Evolutionary conservation across 2,113 vertebrate species (phyloP), one percentile per base, ranked within the genome.

Genomic region (Thinocorus orbignyianus): DNA sequence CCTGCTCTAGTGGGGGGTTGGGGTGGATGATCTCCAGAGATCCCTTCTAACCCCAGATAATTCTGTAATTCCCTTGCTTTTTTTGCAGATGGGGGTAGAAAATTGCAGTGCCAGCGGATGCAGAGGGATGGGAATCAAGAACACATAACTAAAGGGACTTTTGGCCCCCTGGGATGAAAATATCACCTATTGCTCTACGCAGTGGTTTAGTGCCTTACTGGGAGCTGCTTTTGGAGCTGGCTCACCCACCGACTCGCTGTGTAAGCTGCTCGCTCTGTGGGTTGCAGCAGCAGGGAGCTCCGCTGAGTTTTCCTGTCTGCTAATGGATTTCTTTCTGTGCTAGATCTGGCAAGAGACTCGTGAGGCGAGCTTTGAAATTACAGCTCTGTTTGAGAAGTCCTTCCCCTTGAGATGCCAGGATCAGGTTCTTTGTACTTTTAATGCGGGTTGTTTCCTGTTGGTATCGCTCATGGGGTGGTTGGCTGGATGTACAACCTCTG

Each of bases 351-450:
- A 71, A 90, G 85, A 92, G 83, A 78, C 48, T 88, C 92, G 60
- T 52, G 70, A 70, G 57, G 73, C 62, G 72, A 76, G 61, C 93
- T 95, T 79, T 95, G 93, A 96, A 96, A 95, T 88, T 68, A 55
- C 73, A 41, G 61, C 0, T 0, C 58, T 42, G 81, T 81, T 95
- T 3, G 5, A 61, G 6, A 81, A 92, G 89, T 79, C 77, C 33
- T 93, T 92, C 69, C 95, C 84, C 85, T 65, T 64, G 81, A 87
- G 89, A 71, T 0, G 0, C 61, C 0, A 2, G 44, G 65, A 91
- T 96, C 17, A 0, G 70, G 89, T 91, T 81, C 91, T 95, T 95
- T 97, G 89, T 95, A 89, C 73, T 84, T 89, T 49, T 89, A 86
- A 84, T 89, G 70, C 4, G 1, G 10, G 58, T 37, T 97, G 66